phyloP scores from a whole-genome alignment of 2,888 invertebrate species.

The Fragum sueziense region DNA sequence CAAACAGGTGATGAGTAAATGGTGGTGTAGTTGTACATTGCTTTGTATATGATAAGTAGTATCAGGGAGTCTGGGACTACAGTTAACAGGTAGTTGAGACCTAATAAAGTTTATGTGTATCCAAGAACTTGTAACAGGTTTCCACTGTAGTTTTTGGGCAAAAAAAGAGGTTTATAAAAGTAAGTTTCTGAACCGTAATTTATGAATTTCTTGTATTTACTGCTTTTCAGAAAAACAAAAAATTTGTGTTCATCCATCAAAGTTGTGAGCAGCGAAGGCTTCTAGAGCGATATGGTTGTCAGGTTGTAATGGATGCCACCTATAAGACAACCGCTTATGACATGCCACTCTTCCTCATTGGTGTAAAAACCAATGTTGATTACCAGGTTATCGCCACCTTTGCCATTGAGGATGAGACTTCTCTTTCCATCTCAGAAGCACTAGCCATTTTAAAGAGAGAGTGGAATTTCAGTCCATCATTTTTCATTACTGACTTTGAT shows the following conservation, averaged over 20 bases:
- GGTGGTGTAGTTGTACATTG: too few relatives aligned
- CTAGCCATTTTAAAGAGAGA: background rate
- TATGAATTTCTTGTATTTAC: slow-evolving; percentile 6
- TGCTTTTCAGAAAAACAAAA: background rate
- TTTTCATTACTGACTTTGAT: slow-evolving; percentile 28
- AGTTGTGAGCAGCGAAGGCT: slow-evolving; percentile 12
- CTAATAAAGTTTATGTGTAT: too few relatives aligned
- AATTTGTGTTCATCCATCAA: slow-evolving; percentile 20
- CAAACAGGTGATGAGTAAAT: too few relatives aligned
- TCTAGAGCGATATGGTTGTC: slow-evolving; percentile 3
- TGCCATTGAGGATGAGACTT: slow-evolving; percentile 19
- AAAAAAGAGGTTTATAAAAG: too few relatives aligned
- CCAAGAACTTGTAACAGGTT: too few relatives aligned
- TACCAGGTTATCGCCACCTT: slow-evolving; percentile 28
- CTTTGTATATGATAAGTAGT: too few relatives aligned
- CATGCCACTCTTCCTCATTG: slow-evolving; percentile 24
- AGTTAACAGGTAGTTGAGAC: too few relatives aligned
- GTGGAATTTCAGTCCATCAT: background rate
- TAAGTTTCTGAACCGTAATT: too few relatives aligned
- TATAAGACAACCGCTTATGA: slow-evolving; percentile 30
- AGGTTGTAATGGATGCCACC: slow-evolving; percentile 20
- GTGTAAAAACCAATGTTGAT: slow-evolving; percentile 30
- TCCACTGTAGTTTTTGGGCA: too few relatives aligned
- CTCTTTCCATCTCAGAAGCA: background rate
- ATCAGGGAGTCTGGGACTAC: too few relatives aligned